Evolutionary conservation across 2,113 vertebrate species (phyloP), one percentile per base, ranked within the genome.

Genomic region (Arvicanthis niloticus): DNA sequence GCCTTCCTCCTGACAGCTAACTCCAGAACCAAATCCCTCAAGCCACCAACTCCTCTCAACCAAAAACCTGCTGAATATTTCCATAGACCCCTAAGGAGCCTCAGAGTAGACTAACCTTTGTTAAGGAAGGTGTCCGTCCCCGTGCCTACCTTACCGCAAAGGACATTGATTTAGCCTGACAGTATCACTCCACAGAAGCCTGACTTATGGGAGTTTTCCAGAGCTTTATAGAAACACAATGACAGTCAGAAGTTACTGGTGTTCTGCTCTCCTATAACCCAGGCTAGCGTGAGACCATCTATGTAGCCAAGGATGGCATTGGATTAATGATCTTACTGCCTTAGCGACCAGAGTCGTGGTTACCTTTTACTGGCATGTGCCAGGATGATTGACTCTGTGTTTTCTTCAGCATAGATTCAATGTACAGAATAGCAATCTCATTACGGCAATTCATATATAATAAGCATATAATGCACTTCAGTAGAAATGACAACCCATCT

Each of bases 61-160:
- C 11, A 0, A 62, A 76, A 37, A n/a, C 58, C 16, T 29, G 3
- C 89, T 11, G 2, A 1, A 40, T 37, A 40, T 15, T n/a, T 21
- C 60, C 17, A 13, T 60, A 65, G 34, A 24, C 1, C 51, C 42
- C 24, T 37, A 10, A 0, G 0, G 9, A 88, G 15, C 48, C 58
- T 7, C 4, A 0, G 19, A 17, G 21, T 1, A 13, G 5, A n/a
- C 26, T 11, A 24, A 2, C 5, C 2, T 88, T 40, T 10, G 0
- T 34, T 70, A 11, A 2, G 1, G 42, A 73, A 31, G 11, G 0
- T 24, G 19, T 2, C 42, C 26, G 19, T 2, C 42, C 26, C 56
- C 2, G 53, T 1, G 6, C 19, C 13, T 7, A 16, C 2, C 5
- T 5, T 26, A 21, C 40, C 26, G 3, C 29, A 5, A 48, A 80